These are phyloP conservation scores for Pholis gunnellus DNA, from an alignment of 2,113 vertebrate species.

Conservation along the genomic window DNA sequence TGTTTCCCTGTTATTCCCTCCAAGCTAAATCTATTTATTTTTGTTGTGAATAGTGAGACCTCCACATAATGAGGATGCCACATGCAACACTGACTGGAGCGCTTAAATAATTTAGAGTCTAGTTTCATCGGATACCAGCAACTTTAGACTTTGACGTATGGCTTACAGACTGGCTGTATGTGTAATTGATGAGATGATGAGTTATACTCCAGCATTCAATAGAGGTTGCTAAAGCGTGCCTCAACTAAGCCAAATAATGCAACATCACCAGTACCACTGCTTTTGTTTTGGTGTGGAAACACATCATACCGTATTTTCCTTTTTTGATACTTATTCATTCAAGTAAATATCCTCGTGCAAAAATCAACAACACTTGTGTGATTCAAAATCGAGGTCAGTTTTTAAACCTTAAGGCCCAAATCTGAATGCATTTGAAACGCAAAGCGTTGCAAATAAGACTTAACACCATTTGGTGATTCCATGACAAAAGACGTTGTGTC, in stretches of 20 bases:
- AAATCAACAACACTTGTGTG: neutral
- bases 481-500: slow-evolving; percentile 48
- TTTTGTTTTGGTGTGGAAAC: slow-evolving; percentile 1
- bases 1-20: slow-evolving; percentile 15
- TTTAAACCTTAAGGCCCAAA: neutral
- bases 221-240: slow-evolving; percentile 46
- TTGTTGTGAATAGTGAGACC: slow-evolving; percentile 62
- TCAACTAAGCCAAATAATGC: slow-evolving; percentile 23
- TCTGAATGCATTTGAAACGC: slow-evolving; percentile 2
- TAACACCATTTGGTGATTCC: slow-evolving; percentile 29
- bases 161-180: slow-evolving; percentile 74
- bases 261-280: slow-evolving; percentile 11
- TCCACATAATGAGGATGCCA: slow-evolving; percentile 69
- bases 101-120: slow-evolving; percentile 79
- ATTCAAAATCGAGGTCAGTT: slow-evolving; percentile 9
- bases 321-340: neutral
- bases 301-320: neutral
- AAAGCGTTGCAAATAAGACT: slow-evolving; percentile 14
- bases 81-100: slow-evolving; percentile 68
- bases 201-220: slow-evolving; percentile 53
- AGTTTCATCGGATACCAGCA: slow-evolving; percentile 81
- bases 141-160: slow-evolving; percentile 81
- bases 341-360: neutral
- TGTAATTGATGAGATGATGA: slow-evolving; percentile 81
- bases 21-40: slow-evolving; percentile 40